Evolutionary conservation across 2,888 invertebrate genomes (phyloP).

Genomic region (Leptinotarsa peninsularis): DNA sequence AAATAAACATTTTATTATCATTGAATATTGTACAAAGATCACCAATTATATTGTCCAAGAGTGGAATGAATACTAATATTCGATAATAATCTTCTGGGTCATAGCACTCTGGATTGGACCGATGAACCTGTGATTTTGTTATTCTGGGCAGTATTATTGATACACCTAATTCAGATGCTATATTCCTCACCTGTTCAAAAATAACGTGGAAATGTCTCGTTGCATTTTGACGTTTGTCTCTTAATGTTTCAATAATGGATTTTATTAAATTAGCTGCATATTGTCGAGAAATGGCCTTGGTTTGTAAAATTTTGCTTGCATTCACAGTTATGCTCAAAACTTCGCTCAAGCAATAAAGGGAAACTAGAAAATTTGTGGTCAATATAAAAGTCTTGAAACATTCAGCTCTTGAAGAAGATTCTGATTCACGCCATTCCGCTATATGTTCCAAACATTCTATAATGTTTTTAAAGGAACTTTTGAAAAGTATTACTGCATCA

Average conservation of each 20-base stretch:
- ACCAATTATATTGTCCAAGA: background rate
- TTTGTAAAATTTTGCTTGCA: conserved; percentile 13
- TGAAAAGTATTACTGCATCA: too few relatives aligned
- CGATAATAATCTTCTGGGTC: background rate
- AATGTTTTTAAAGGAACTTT: conserved; percentile 1
- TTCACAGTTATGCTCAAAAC: conserved; percentile 2
- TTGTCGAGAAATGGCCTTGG: background rate
- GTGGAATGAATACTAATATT: conserved; percentile 6
- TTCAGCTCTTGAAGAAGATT: conserved; percentile 3
- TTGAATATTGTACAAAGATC: background rate
- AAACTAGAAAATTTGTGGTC: conserved; percentile 7
- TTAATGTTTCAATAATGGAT: background rate
- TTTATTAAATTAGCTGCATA: conserved; percentile 1
- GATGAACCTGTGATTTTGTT: background rate
- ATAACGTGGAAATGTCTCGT: background rate
- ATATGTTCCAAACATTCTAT: conserved; percentile 8
- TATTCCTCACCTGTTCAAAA: background rate
- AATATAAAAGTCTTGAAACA: conserved; percentile 11
- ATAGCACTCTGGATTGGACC: background rate
- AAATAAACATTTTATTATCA: background rate
- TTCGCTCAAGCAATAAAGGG: background rate
- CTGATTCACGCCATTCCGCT: background rate
- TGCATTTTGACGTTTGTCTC: background rate
- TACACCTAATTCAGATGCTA: background rate
- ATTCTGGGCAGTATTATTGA: background rate